Percentiles rank a stretch among this genome's conserved stretches.
phyloP scores from a whole-genome alignment of 64 coral and sea anemone genomes.

The Stylophora pistillata region DNA sequence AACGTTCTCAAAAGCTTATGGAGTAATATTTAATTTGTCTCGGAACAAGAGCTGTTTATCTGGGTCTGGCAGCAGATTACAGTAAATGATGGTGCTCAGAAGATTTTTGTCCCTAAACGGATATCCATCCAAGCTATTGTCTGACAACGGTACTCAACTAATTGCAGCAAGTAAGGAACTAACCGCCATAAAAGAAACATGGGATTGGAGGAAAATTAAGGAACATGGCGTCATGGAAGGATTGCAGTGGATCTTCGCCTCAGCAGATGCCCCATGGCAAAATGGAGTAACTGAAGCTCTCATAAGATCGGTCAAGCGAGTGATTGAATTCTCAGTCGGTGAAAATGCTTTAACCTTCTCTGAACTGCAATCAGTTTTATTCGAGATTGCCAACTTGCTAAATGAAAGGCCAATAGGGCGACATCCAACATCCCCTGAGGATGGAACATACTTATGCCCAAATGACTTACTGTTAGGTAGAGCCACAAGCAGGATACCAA shows the following conservation, averaged over 20 bases:
- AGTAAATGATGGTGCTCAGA: conserved; percentile 21
- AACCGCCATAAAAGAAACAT: background rate
- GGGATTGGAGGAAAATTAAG: conserved; percentile 10
- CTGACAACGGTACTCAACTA: conserved; percentile 16
- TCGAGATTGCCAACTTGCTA: conserved; percentile 23
- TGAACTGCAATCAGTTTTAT: conserved; percentile 6
- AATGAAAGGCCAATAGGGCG: conserved; percentile 53
- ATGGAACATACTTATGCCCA: conserved; percentile 51
- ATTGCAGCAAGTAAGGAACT: conserved; percentile 27
- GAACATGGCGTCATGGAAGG: conserved; percentile 13
- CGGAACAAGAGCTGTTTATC: background rate
- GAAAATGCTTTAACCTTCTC: conserved; percentile 12
- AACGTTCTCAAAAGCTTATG: background rate
- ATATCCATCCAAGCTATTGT: conserved; percentile 23
- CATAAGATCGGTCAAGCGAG: conserved; percentile 40
- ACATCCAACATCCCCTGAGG: conserved; percentile 29
- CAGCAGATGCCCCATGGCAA: conserved; percentile 28
- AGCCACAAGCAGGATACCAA: conserved; percentile 46
- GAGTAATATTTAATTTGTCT: conserved; percentile 13
- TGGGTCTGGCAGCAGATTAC: conserved; percentile 31
- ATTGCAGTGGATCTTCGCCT: conserved; percentile 19
- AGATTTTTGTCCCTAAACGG: conserved; percentile 38
- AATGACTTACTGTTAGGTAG: conserved; percentile 59
- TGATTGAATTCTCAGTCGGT: background rate
- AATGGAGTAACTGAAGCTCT: conserved; percentile 27